Conservation (phyloP, 2,113 vertebrate species). For the Pogona vitticeps region DNA sequence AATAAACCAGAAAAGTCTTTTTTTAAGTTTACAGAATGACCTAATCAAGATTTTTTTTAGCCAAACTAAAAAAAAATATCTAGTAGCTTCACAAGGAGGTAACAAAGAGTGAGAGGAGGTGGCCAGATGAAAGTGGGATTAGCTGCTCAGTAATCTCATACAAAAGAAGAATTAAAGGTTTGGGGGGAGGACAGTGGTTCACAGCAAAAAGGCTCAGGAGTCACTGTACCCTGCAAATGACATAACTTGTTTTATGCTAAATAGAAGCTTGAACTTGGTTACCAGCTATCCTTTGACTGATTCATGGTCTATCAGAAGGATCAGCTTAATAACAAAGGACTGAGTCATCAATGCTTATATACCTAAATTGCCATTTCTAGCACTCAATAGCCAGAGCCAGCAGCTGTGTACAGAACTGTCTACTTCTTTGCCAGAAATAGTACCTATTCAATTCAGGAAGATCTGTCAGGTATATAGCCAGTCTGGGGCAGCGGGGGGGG, state of each 20-base stretch:
- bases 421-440: constrained; percentile 41
- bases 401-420: constrained; percentile 30
- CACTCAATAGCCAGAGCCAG: constrained; percentile 12
- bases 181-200: too few species aligned
- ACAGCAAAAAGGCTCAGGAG: neutral
- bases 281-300: constrained; percentile 44
- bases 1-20: neutral
- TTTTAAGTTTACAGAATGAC: too few species aligned
- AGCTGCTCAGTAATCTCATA: neutral
- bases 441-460: constrained; percentile 40
- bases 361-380: constrained; percentile 48
- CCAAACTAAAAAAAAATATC: too few species aligned
- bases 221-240: neutral
- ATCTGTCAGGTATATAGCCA: constrained; percentile 56
- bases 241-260: constrained; percentile 35
- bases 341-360: constrained; percentile 50
- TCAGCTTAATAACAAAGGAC: constrained; percentile 61
- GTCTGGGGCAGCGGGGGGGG: too few species aligned
- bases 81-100: neutral
- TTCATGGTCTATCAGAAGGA: constrained; percentile 50
- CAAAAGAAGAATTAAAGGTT: neutral
- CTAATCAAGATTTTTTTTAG: too few species aligned
- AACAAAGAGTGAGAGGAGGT: neutral
- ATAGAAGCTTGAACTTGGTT: constrained; percentile 46
- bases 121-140: neutral